A percentile compares a stretch with the other conserved stretches of the same genome.
These are phyloP conservation scores for Leucozona laternaria DNA, from an alignment of 2,888 invertebrate species.

Conservation along the genomic window DNA sequence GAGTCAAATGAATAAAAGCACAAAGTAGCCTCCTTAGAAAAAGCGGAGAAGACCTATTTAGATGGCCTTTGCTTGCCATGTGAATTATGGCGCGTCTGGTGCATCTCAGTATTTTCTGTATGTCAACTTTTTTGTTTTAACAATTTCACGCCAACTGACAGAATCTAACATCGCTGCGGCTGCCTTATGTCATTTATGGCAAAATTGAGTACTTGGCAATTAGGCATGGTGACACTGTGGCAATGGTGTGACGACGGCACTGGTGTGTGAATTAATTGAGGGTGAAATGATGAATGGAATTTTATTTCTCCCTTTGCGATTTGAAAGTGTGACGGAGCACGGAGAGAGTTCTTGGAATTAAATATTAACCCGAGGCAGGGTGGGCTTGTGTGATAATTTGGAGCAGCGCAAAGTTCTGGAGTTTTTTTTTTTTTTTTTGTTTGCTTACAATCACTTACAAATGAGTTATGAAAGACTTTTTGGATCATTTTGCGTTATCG, in stretches of 20 bases:
- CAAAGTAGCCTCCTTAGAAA: constrained; percentile 1
- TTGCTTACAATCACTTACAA: constrained; percentile 50
- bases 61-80: background rate
- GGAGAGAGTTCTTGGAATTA: constrained; percentile 61
- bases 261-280: constrained; percentile 72
- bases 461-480: constrained; percentile 21
- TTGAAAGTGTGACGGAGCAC: constrained; percentile 35
- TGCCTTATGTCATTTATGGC: constrained; percentile 64
- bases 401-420: constrained; percentile 1
- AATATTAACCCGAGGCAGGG: constrained; percentile 48
- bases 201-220: constrained; percentile 74
- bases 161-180: constrained; percentile 31
- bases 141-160: constrained; percentile 70
- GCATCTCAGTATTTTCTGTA: constrained; percentile 39
- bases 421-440: background rate
- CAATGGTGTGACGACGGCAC: constrained; percentile 65
- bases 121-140: constrained; percentile 60
- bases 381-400: constrained; percentile 57
- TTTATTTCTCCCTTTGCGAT: constrained; percentile 50
- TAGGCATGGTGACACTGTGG: constrained; percentile 73
- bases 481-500: background rate
- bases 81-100: constrained; percentile 57
- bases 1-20: background rate
- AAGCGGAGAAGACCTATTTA: constrained; percentile 8
- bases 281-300: constrained; percentile 73